Conservation (phyloP, 2,888 invertebrate genomes). For the Caenorhabditis zanzibari region DNA sequence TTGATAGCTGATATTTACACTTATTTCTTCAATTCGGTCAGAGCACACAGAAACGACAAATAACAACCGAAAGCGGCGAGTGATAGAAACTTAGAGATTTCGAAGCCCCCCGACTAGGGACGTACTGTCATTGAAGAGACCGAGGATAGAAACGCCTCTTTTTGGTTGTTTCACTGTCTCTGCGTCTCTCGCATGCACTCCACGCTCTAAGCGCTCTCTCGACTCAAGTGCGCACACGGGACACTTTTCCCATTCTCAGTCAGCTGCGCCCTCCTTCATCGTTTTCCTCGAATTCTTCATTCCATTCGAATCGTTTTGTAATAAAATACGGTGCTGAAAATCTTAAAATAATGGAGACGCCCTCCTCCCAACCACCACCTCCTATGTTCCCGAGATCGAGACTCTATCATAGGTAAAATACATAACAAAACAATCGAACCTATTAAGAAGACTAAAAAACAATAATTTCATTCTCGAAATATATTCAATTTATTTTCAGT, state of each 20-base stretch:
- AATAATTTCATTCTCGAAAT: neutral
- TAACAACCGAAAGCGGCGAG: constrained; percentile 4
- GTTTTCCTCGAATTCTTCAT: constrained; percentile 8
- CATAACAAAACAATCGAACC: neutral
- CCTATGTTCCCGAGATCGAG: constrained; percentile 72
- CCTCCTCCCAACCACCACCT: constrained; percentile 45
- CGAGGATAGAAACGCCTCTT: constrained; percentile 25
- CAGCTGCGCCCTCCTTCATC: constrained; percentile 43
- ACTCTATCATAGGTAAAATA: constrained; percentile 66
- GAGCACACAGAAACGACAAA: constrained; percentile 47
- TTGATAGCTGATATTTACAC: constrained; percentile 55
- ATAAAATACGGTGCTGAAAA: constrained; percentile 13
- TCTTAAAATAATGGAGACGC: constrained; percentile 43
- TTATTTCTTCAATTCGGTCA: constrained; percentile 55
- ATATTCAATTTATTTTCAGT: constrained; percentile 68
- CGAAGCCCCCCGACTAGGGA: neutral
- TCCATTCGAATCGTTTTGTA: neutral
- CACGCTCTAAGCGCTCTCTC: constrained; percentile 23
- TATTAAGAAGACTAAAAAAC: no score
- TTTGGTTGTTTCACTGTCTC: constrained; percentile 34
- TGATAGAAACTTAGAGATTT: constrained; percentile 33
- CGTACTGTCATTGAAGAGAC: constrained; percentile 37
- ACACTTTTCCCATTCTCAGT: constrained; percentile 46
- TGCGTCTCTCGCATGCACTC: constrained; percentile 11
- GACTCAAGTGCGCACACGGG: constrained; percentile 41